Conservation (phyloP, 2,888 invertebrate genomes). For the Drosophila merina region DNA sequence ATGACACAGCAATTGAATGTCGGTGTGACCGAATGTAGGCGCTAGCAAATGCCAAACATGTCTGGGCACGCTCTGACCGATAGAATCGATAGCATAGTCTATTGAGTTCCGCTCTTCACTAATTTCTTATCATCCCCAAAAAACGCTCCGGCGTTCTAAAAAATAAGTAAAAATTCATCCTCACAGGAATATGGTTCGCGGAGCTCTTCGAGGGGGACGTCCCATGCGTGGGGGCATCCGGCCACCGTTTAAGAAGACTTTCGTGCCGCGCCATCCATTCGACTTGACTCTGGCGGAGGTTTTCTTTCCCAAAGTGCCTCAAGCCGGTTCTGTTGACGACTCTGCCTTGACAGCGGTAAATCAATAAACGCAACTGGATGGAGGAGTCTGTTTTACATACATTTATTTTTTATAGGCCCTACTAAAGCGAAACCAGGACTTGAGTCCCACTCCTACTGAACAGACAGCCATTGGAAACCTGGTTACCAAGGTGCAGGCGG, state of each 20-base stretch:
- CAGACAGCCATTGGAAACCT: constrained; percentile 96
- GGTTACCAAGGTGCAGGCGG: constrained; percentile 97
- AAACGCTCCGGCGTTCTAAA: constrained; percentile 29
- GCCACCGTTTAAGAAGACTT: constrained; percentile 88
- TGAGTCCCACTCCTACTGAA: constrained; percentile 95
- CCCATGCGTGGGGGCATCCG: constrained; percentile 88
- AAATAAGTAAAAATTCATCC: constrained; percentile 58
- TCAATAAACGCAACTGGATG: constrained; percentile 35
- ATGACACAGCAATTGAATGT: constrained; percentile 78
- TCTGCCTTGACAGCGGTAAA: constrained; percentile 91
- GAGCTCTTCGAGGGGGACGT: constrained; percentile 87
- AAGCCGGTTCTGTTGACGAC: constrained; percentile 92
- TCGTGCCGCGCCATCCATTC: constrained; percentile 91
- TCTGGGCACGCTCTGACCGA: background rate
- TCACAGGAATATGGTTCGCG: constrained; percentile 88
- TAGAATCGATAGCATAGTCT: background rate
- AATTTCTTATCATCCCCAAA: constrained; percentile 20
- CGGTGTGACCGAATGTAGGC: background rate
- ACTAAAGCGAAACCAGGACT: constrained; percentile 95
- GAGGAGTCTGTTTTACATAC: background rate
- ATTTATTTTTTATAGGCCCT: constrained; percentile 87
- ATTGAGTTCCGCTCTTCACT: background rate
- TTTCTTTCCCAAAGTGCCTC: constrained; percentile 92
- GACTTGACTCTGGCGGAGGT: constrained; percentile 94
- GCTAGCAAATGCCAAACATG: background rate